Evolutionary conservation across 1,140 invertebrate species (phyloP), one percentile per base, ranked within the genome.

Genomic region (Drosophila truncata): DNA sequence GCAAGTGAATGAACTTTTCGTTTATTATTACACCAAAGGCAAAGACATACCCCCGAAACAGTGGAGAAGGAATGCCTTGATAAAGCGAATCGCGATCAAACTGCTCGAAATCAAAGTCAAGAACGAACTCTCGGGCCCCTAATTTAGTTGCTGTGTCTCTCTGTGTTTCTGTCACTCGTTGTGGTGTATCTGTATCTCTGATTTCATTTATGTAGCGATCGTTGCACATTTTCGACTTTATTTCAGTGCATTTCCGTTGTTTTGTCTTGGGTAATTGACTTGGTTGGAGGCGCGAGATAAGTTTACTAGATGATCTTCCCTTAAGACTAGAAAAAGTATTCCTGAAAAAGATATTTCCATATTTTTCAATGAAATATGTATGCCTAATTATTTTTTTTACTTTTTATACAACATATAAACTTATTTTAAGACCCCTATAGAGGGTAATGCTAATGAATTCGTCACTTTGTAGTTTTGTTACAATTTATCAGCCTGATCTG

Each of bases 91-190:
- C 66, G 63, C 66, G 50, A 67, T 63, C 46, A 60, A 76, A 39
- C 57, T 37, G 44, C 55, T 41, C 52, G 65, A 79, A 90, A 81
- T 88, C 84, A 88, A 88, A 88, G 85, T 90, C 85, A 88, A 90
- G 85, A 88, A 82, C 85, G 85, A 88, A 82, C 85, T 67, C 63
- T 65, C 63, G 64, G 60, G 41, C 46, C 57, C 69, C 81, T 81
- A 81, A 90, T 72, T 88, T 88, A 57, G 64, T 88, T 37, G 72
- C 47, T 74, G 44, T 59, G 52, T 70, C 29, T 73, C 37, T 25
- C 39, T 58, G 57, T 49, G 20, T 59, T 11, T 49, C 25, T 49
- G 47, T 29, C 16, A 10, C 46, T 29, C 25, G n/a, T 16, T 41
- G 29, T 63, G 37, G 29, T 63, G 37, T 49, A 33, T 47, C 49